Base-by-base conservation (phyloP, 2,888 invertebrate genomes). In the Perizoma flavofasciatum region DNA sequence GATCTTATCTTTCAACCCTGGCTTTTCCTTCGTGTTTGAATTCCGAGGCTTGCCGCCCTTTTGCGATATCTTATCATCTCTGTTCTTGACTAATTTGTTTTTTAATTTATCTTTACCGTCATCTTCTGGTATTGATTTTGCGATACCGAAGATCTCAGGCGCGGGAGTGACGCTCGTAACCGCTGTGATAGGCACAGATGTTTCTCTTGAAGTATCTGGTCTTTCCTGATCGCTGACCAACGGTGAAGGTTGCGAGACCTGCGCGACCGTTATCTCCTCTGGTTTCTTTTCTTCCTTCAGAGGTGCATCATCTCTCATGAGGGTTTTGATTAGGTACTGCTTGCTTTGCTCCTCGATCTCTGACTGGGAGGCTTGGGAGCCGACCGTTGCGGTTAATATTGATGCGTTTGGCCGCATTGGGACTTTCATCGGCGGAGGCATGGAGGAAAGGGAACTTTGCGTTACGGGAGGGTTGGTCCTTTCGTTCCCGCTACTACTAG, bases 301-400 rank as follows among this genome's bases (percentile, higher is more conserved):
- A 35, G 95, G 95, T 86, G 96, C 95, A 76, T 98, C 93, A 78
- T 97, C 95, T 44, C 97, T 96, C 67, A 98, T 97, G 65, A 97
- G 93, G 0, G 98, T 97, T 92, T 98, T 98, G 72, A 98, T 97
- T 47, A 98, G 94, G 92, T 96, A 96, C 88, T 96, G 96, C 75
- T 95, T 94, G 82, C 94, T 94, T 77, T 95, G 95, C 61, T 95
- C 95, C 61, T 93, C 93, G 49, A 94, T 94, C 53, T 94, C 94
- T 78, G 93, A 83, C 78, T 94, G 74, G 71, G 93, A 73, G 73
- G 89, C 84, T 83, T 94, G 78, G 0, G 89, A 88, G 61, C 87
- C 90, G 9, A 91, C 92, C 58, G 91, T 85, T 67, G 92, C 82
- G 52, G 92, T 88, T 68, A 85, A 71, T 0, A 87, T 88, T 0